Evolutionary conservation across 2,113 vertebrate genomes (phyloP), one percentile per base, ranked within the genome.

Genomic region (Chaetorhynchus papuensis): DNA sequence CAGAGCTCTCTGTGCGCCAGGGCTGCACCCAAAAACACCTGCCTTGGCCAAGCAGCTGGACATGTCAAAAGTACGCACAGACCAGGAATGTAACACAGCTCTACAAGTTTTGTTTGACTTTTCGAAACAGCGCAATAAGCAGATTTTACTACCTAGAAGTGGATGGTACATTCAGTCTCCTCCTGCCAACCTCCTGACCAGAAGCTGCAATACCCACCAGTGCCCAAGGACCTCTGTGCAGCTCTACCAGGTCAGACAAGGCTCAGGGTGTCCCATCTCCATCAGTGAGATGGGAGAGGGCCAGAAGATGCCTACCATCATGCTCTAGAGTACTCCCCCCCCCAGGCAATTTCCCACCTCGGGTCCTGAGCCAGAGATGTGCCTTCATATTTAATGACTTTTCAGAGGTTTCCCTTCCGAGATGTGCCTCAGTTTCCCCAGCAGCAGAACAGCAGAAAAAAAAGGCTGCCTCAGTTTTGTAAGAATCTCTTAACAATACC

Each of bases 21-120:
- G 41, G 63, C 76, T 82, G 52, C 2, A 0, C 15, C 71, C 57
- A 27, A 49, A 59, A 75, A 12, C 80, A 72, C 47, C 33, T 2
- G 1, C 28, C 57, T 50, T 56, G 63, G 76, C 45, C 70, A 82
- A 31, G 45, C 45, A 91, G 56, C 41, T 44, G 76, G 65, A 53
- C 31, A 1, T 0, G 8, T 14, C 1, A 0, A 11, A 61, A 76
- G 49, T 37, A 44, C 1, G 4, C 1, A 3, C 23, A 27, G 63
- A 87, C 26, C 26, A 49, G 52, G 37, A 71, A 60, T 15, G 44
- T 77, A 95, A 66, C 42, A 35, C 2, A 5, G 28, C 13, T 14
- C 53, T 39, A 12, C 3, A 30, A 90, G 22, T 42, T 93, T 44
- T 54, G 39, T 54, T 26, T 80, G 63, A 41, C 31, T 77, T 91